phyloP scores from a whole-genome alignment of 1,140 invertebrate species.

The Bombus impatiens region DNA sequence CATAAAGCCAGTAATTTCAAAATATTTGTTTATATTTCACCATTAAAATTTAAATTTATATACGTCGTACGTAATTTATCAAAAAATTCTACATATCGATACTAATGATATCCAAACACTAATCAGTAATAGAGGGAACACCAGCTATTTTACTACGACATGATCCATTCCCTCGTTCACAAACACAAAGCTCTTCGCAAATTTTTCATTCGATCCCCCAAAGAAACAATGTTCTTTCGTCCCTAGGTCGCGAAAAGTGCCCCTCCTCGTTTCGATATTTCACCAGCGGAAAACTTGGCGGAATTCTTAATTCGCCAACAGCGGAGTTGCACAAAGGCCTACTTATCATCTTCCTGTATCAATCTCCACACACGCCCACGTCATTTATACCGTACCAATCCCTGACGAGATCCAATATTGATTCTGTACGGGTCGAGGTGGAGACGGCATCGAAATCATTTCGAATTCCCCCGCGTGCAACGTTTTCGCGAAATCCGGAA shows the following conservation, averaged over 20 bases:
- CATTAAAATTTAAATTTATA: neutral
- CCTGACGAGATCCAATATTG: neutral
- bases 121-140: neutral
- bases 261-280: neutral
- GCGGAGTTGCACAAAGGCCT: neutral
- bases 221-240: neutral
- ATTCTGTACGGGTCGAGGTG: neutral
- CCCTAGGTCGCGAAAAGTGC: neutral
- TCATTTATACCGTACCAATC: neutral
- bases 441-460: constrained; percentile 2
- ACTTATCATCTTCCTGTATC: constrained; percentile 1
- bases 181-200: neutral
- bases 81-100: neutral
- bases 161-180: too few species aligned
- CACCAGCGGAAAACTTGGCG: neutral
- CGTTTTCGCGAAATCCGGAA: constrained; percentile 22
- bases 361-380: neutral
- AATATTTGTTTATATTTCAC: neutral
- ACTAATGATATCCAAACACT: neutral
- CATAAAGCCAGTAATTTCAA: neutral
- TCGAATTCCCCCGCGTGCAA: constrained; percentile 12
- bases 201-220: too few species aligned
- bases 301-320: neutral
- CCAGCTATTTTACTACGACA: too few species aligned
- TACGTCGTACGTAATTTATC: neutral